phyloP scores from a whole-genome alignment of 1,140 invertebrate genomes.

The Pachypsylla venusta region DNA sequence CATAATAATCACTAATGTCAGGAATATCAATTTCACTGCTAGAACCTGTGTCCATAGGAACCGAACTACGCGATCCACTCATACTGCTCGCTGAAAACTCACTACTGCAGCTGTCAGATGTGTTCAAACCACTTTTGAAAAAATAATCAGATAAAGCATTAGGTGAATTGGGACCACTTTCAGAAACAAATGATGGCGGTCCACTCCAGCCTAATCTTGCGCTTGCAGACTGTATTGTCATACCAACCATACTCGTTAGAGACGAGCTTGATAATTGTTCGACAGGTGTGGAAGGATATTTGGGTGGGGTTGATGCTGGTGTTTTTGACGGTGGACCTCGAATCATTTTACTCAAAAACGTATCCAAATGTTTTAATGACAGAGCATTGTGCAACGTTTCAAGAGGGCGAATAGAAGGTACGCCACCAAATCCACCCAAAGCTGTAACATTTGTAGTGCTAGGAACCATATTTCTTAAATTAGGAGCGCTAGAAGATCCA shows the following conservation, averaged over 20 bases:
- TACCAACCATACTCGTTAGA: constrained; percentile 22
- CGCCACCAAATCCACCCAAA: constrained; percentile 70
- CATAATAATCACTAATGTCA: constrained; percentile 18
- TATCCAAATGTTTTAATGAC: constrained; percentile 75
- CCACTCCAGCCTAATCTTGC: constrained; percentile 41
- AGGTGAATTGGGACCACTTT: constrained; percentile 50
- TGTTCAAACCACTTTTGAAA: constrained; percentile 30
- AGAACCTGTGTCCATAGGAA: constrained; percentile 35
- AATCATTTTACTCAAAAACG: constrained; percentile 72
- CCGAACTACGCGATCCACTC: constrained; percentile 33
- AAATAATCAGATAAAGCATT: constrained; percentile 37
- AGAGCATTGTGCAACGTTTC: constrained; percentile 93
- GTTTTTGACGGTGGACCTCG: constrained; percentile 48
- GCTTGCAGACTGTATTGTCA: constrained; percentile 28
- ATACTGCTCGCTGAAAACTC: constrained; percentile 44
- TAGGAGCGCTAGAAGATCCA: constrained; percentile 77
- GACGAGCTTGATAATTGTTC: constrained; percentile 32
- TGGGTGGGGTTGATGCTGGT: constrained; percentile 52
- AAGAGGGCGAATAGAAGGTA: constrained; percentile 81
- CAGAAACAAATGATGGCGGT: constrained; percentile 42
- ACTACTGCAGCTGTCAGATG: constrained; percentile 34
- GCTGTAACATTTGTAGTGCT: constrained; percentile 51
- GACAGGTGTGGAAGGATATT: constrained; percentile 39
- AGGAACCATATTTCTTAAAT: constrained; percentile 71
- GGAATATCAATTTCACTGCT: constrained; percentile 19